Conservation (phyloP, 2,113 vertebrate genomes). For the Cercocebus atys region DNA sequence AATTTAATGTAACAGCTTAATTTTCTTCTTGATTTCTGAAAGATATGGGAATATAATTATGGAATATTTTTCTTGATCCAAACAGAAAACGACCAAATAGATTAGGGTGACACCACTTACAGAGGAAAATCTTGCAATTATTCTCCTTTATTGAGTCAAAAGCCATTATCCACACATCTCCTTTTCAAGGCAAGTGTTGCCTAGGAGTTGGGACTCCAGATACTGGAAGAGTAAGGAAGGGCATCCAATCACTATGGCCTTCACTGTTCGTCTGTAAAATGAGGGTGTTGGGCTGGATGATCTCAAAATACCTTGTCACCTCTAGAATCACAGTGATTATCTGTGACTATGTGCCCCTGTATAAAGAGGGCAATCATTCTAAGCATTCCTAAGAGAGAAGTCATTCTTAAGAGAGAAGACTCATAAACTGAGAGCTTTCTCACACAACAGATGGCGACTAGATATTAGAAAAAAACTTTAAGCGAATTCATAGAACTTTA, state of each 20-base stretch:
- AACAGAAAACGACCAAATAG: background rate
- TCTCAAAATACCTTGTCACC: background rate
- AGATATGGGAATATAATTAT: background rate
- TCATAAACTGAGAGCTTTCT: background rate
- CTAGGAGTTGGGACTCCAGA: background rate
- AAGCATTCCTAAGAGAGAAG: background rate
- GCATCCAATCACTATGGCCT: background rate
- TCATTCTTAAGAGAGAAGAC: background rate
- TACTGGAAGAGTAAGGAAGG: background rate
- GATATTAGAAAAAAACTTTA: background rate
- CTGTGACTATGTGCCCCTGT: background rate
- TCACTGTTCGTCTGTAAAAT: background rate
- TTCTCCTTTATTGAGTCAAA: background rate
- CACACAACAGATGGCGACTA: background rate
- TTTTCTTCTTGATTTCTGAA: background rate
- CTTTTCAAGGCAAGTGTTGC: background rate
- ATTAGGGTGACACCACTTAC: background rate
- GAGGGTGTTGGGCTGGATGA: background rate
- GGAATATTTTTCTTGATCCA: background rate
- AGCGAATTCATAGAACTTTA: background rate
- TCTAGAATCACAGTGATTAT: background rate
- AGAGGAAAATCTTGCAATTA: background rate
- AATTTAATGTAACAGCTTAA: background rate
- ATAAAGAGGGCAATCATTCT: background rate
- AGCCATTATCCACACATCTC: background rate